These are phyloP conservation scores for Ficedula albicollis DNA, from an alignment of 2,797 vertebrate genomes.

Conservation along the genomic window DNA sequence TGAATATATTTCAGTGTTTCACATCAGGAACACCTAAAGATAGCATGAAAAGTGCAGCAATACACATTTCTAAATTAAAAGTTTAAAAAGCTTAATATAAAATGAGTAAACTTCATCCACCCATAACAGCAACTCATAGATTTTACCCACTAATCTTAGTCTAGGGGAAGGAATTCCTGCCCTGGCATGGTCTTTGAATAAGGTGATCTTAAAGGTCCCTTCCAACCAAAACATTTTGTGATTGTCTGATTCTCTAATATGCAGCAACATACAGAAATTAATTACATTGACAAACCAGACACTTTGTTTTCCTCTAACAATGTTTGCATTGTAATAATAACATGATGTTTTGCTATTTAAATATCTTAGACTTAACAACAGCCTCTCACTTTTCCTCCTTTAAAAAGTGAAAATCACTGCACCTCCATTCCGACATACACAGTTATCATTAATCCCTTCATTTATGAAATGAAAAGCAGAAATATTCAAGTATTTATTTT, in stretches of 20 bases:
- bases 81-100: background rate
- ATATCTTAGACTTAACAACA: background rate
- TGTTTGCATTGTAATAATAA: background rate
- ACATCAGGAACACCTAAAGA: background rate
- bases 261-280: background rate
- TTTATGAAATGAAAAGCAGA: background rate
- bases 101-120: background rate
- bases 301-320: background rate
- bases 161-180: too few species aligned
- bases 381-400: background rate
- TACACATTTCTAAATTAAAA: background rate
- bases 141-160: background rate
- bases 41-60: background rate
- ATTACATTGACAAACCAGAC: background rate
- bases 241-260: background rate
- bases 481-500: background rate
- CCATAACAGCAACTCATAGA: background rate
- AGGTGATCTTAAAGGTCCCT: background rate
- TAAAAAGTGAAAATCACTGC: background rate
- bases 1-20: background rate
- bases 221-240: background rate
- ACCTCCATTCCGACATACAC: background rate
- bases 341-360: background rate
- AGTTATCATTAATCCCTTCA: background rate
- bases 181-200: background rate